Evolutionary conservation across 2,113 vertebrate genomes (phyloP).

Genomic region (Triplophysa dalaica): DNA sequence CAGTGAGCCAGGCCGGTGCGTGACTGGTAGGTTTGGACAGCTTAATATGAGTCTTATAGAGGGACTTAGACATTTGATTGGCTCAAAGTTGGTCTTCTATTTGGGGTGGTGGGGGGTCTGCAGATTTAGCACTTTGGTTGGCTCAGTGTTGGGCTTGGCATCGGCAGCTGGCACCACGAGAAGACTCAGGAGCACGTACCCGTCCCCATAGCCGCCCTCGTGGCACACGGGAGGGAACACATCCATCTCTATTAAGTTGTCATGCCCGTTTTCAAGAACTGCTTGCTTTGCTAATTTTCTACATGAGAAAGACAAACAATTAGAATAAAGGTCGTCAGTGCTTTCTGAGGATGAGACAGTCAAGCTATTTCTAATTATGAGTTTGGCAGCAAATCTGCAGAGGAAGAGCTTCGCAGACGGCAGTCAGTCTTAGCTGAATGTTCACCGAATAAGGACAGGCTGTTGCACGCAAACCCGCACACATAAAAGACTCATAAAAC

Average conservation of each 20-base stretch:
- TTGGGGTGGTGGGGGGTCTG: neutral
- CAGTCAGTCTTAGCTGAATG: conserved; percentile 34
- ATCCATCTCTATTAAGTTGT: conserved; percentile 82
- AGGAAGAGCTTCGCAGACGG: conserved; percentile 36
- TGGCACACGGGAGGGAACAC: conserved; percentile 79
- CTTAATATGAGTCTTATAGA: neutral
- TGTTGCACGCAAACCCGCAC: conserved; percentile 19
- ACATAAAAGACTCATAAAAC: conserved; percentile 26
- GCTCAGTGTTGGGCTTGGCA: conserved; percentile 40
- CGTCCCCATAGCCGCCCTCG: conserved; percentile 74
- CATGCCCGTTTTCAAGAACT: conserved; percentile 80
- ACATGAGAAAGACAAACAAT: conserved; percentile 73
- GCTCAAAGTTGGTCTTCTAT: conserved; percentile 2
- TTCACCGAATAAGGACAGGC: conserved; percentile 8
- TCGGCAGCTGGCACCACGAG: conserved; percentile 66
- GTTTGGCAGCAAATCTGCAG: conserved; percentile 17
- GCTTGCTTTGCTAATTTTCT: conserved; percentile 82
- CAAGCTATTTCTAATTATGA: conserved; percentile 43
- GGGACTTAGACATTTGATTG: conserved; percentile 17
- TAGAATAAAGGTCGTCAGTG: conserved; percentile 48
- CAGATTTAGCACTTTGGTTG: conserved; percentile 23
- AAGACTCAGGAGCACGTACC: conserved; percentile 76
- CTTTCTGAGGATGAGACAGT: conserved; percentile 33
- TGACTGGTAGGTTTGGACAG: conserved; percentile 2
- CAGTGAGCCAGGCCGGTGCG: neutral